Conservation (phyloP, 2,888 invertebrate species). For the Pheosia tremula region DNA sequence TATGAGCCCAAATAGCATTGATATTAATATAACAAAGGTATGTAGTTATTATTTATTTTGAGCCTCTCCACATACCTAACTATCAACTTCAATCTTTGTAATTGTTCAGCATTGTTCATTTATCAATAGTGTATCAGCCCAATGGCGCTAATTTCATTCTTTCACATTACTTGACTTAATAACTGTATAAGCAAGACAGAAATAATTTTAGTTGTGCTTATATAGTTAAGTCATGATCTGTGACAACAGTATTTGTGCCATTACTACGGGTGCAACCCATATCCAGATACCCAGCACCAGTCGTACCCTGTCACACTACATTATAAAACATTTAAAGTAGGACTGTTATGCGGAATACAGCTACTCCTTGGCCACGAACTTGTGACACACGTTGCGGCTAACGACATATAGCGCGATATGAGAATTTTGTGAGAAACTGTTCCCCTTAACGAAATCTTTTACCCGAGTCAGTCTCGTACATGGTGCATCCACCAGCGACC, state of each 20-base stretch:
- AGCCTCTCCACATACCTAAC: conserved; percentile 30
- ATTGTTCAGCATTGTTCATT: conserved; percentile 19
- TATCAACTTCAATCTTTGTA: conserved; percentile 19
- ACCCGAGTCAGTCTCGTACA: too few relatives aligned
- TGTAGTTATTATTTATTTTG: conserved; percentile 27
- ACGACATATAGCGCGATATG: not conserved
- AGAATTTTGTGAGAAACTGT: too few relatives aligned
- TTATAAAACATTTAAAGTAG: conserved; percentile 16
- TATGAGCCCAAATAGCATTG: conserved; percentile 24
- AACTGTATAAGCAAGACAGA: too few relatives aligned
- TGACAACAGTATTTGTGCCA: too few relatives aligned
- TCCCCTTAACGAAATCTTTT: too few relatives aligned
- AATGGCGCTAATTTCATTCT: too few relatives aligned
- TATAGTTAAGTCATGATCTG: too few relatives aligned
- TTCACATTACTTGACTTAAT: too few relatives aligned
- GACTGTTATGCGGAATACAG: conserved; percentile 13
- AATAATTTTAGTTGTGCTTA: too few relatives aligned
- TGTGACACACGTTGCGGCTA: not conserved
- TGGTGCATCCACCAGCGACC: too few relatives aligned
- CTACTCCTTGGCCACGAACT: too few relatives aligned
- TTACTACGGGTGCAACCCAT: conserved; percentile 25
- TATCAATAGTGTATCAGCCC: conserved; percentile 17
- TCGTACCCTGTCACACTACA: conserved; percentile 59
- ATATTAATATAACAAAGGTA: conserved; percentile 23
- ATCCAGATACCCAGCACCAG: conserved; percentile 65